phyloP scores from a whole-genome alignment of 2,113 vertebrate species.

The Nothoprocta pentlandii region DNA sequence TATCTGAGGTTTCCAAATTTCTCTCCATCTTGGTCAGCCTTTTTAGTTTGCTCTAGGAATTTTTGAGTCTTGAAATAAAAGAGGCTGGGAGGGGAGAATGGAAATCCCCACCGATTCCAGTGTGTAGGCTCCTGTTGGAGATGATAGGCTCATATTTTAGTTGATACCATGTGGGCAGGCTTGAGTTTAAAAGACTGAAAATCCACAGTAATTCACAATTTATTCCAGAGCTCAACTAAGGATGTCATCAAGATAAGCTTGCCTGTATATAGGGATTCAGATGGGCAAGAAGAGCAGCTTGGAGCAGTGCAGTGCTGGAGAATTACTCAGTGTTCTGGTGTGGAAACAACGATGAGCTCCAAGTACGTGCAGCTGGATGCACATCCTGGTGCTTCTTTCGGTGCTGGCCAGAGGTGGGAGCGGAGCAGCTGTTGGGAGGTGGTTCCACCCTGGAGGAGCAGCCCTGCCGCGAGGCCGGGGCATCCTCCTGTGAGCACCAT shows the following conservation, averaged over 20 bases:
- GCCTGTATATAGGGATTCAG: neutral
- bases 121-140: neutral
- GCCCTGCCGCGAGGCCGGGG: neutral
- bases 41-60: neutral
- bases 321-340: neutral
- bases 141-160: neutral
- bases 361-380: too few species aligned
- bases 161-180: neutral
- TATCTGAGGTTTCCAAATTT: neutral
- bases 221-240: neutral
- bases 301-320: neutral
- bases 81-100: neutral
- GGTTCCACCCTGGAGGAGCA: neutral
- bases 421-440: neutral
- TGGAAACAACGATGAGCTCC: neutral
- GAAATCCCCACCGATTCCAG: neutral
- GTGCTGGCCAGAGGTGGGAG: neutral
- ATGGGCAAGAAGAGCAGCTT: neutral
- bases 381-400: neutral
- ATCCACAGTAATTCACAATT: neutral
- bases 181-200: neutral
- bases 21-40: neutral
- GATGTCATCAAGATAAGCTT: neutral
- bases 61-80: neutral
- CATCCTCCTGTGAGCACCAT: neutral